phyloP scores from a whole-genome alignment of 2,113 vertebrate species.

The Rostratula benghalensis region DNA sequence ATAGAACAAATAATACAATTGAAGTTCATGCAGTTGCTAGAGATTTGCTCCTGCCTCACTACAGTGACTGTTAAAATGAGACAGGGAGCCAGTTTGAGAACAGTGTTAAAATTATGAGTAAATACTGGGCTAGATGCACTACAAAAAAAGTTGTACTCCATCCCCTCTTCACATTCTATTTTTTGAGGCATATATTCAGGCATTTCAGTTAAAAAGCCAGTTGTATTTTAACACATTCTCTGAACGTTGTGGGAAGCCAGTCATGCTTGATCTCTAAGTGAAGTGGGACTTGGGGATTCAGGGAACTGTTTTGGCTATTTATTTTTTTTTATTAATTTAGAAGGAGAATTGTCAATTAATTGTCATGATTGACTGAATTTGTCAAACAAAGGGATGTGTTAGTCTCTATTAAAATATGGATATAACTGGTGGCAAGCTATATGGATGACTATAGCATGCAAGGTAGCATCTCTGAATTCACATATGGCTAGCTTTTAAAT shows the following conservation, averaged over 20 bases:
- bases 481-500: neutral
- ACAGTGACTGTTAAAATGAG: neutral
- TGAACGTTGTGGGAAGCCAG: neutral
- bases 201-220: neutral
- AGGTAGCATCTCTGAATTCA: neutral
- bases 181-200: neutral
- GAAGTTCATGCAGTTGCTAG: neutral
- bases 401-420: neutral
- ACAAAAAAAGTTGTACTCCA: neutral
- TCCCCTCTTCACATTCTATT: neutral
- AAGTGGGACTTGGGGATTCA: neutral
- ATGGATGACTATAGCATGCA: neutral
- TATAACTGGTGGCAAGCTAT: neutral
- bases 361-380: neutral
- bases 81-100: neutral
- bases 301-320: neutral
- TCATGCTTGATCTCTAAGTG: neutral
- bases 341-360: neutral
- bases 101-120: neutral
- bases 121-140: neutral
- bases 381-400: neutral
- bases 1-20: neutral
- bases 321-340: neutral
- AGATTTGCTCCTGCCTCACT: neutral
- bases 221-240: neutral